Evolutionary conservation across 2,113 vertebrate genomes (phyloP).

Genomic region (Dipodomys merriami): DNA sequence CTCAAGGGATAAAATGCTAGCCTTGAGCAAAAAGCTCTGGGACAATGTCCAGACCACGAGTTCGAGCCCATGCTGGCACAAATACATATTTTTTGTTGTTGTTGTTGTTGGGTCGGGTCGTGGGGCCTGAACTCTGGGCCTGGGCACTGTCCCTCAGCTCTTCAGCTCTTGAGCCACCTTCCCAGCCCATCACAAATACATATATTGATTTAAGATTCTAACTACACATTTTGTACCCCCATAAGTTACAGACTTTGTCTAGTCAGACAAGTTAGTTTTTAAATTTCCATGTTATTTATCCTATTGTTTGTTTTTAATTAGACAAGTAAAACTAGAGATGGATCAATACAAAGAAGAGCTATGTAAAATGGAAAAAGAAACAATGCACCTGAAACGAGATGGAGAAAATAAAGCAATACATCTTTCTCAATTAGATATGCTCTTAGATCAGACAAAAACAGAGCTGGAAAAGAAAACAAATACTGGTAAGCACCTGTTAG

Average conservation of each 20-base stretch:
- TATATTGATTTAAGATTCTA: constrained; percentile 38
- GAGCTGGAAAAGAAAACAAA: constrained; percentile 91
- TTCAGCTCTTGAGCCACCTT: too few species aligned
- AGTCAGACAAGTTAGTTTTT: constrained; percentile 42
- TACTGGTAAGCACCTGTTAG: constrained; percentile 77
- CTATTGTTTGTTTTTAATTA: constrained; percentile 76
- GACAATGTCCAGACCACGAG: too few species aligned
- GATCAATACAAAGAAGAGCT: constrained; percentile 87
- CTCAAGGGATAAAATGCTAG: too few species aligned
- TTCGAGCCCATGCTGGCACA: too few species aligned
- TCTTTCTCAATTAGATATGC: constrained; percentile 90
- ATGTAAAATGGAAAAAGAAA: constrained; percentile 86
- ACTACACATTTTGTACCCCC: constrained; percentile 30
- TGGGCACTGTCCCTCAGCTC: too few species aligned
- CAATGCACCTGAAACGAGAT: constrained; percentile 88
- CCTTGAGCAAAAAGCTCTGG: too few species aligned
- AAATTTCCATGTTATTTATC: constrained; percentile 55
- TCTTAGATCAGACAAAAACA: constrained; percentile 90
- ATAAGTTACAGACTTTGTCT: not conserved
- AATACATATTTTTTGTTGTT: too few species aligned
- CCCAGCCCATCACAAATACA: too few species aligned
- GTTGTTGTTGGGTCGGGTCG: too few species aligned
- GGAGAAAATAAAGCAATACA: constrained; percentile 90
- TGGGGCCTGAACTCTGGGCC: too few species aligned
- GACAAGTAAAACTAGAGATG: constrained; percentile 87